Evolutionary conservation across 2,888 invertebrate species (phyloP).

Genomic region (Hirtodrosophila trivittata): DNA sequence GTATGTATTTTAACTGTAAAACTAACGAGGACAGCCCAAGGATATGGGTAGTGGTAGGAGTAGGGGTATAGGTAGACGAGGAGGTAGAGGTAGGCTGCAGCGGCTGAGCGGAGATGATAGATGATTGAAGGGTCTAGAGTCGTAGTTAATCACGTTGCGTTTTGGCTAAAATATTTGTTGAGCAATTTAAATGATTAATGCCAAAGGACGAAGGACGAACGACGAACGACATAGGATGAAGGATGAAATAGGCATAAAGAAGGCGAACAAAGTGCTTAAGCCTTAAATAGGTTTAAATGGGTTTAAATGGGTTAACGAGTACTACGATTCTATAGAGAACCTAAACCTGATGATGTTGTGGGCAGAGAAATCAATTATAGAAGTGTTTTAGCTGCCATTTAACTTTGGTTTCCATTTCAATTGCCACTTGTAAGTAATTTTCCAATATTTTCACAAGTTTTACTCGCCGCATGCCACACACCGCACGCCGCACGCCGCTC

Average conservation of each 20-base stretch:
- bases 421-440: conserved; percentile 64
- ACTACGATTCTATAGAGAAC: not conserved
- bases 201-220: conserved; percentile 7
- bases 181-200: conserved; percentile 77
- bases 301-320: not conserved
- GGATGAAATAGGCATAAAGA: no score
- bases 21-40: conserved; percentile 46
- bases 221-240: no score
- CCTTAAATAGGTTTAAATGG: conserved; percentile 14
- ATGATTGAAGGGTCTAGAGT: conserved; percentile 50
- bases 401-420: conserved; percentile 44
- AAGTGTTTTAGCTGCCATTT: conserved; percentile 3
- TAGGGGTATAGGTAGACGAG: not conserved
- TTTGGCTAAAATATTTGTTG: conserved; percentile 53
- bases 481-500: not conserved
- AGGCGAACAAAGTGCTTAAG: conserved; percentile 9
- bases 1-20: conserved; percentile 38
- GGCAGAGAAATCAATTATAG: conserved; percentile 7
- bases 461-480: not conserved
- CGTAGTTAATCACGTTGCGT: conserved; percentile 58
- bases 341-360: conserved; percentile 22
- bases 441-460: conserved; percentile 68
- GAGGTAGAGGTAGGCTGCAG: not conserved
- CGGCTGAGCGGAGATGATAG: conserved; percentile 40
- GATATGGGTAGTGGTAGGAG: not conserved